Percentiles rank a stretch among this genome's conserved stretches.
Evolutionary conservation across 2,888 invertebrate genomes (phyloP).

Genomic region (Adelphocoris suturalis): DNA sequence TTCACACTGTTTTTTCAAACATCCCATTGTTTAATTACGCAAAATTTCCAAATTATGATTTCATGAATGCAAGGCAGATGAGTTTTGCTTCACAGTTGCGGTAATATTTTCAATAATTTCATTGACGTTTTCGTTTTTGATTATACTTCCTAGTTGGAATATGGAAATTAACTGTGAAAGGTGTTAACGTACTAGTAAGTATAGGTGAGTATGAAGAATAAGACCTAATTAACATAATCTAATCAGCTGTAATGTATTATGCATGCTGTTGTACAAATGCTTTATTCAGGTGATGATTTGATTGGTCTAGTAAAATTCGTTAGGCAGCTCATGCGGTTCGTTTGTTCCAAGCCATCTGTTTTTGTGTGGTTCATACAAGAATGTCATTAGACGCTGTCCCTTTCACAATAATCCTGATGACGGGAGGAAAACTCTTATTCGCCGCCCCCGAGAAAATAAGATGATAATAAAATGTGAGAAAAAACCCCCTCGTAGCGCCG

Average conservation of each 20-base stretch:
- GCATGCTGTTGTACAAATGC: too few relatives aligned
- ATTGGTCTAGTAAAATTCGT: too few relatives aligned
- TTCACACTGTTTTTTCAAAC: not conserved
- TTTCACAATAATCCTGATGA: constrained; percentile 14
- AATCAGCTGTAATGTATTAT: too few relatives aligned
- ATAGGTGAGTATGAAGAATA: too few relatives aligned
- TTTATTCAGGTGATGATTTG: too few relatives aligned
- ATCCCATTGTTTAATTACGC: too few relatives aligned
- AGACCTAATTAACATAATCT: too few relatives aligned
- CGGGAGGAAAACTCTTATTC: not conserved
- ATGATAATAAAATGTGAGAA: constrained; percentile 46
- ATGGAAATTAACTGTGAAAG: too few relatives aligned
- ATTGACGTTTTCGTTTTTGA: not conserved
- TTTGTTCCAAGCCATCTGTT: not conserved
- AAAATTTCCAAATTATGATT: not conserved
- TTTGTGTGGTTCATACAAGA: not conserved
- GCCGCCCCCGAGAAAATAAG: constrained; percentile 27
- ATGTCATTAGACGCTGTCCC: not conserved
- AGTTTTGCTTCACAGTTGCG: not conserved
- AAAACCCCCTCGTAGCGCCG: not conserved
- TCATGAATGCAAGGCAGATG: not conserved
- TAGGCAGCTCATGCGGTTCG: too few relatives aligned
- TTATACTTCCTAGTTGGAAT: too few relatives aligned
- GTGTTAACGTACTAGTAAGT: too few relatives aligned
- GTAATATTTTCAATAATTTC: not conserved